Evolutionary conservation across 2,888 invertebrate genomes (phyloP), one percentile per base, ranked within the genome.

Genomic region (Epinotia nisella): DNA sequence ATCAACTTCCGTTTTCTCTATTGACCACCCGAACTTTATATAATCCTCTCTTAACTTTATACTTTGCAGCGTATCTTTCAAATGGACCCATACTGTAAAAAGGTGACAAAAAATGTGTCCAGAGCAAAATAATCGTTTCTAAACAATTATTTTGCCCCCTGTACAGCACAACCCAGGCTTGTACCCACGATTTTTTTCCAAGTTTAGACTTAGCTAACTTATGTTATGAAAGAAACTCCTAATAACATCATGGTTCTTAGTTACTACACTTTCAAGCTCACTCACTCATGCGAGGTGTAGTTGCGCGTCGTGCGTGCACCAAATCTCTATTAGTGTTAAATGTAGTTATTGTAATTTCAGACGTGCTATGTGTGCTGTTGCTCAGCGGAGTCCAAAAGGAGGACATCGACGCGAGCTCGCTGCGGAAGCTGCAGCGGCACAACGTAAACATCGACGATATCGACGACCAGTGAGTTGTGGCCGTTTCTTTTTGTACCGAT

Each of bases 301-400:
- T 4, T 2, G n/a, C 5, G n/a, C 15, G 13, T 15, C 5, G 45
- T 7, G 35, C 35, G 9, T 35, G 35, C 35, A 35, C 49, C n/a
- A 49, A 49, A n/a, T 49, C n/a, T n/a, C 5, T n/a, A 13, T 49
- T 7, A 49, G n/a, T 7, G n/a, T 49, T 49, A 49, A 1, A 49
- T 49, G 15, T 49, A 49, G n/a, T n/a, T 29, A 53, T 61, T 61
- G 41, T 24, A 41, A 61, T 91, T 92, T 77, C 90, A 93, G 93
- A 92, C 89, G 75, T 93, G 51, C 80, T 92, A 78, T 93, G 93
- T 81, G 89, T 92, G 76, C 83, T 93, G 76, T 77, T 91, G 77
- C 82, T 91, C 79, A 90, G 88, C 79, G 92, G 92, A 69, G 77
- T 91, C 76, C 90, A 92, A 87, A 91, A 89, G 76, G 91, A 91